Percentiles rank a stretch among this genome's conserved stretches.
Evolutionary conservation across 2,797 vertebrate genomes (phyloP).

Genomic region (Sebastes minor): DNA sequence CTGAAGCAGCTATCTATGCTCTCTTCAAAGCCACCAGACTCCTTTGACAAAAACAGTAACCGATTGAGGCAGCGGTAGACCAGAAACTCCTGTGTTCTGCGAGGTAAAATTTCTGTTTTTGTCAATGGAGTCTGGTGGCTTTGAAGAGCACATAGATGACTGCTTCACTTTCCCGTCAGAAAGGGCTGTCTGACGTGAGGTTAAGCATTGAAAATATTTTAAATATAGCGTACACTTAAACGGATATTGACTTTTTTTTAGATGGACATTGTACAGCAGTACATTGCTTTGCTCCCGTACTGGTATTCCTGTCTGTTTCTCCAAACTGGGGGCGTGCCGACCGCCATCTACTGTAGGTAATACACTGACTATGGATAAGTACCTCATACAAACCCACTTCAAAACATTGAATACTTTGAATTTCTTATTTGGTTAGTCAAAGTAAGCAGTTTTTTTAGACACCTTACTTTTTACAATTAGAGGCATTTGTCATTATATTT

Average conservation of each 20-base stretch:
- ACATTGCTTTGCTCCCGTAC: background rate
- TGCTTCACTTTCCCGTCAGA: too few relatives aligned
- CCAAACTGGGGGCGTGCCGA: background rate
- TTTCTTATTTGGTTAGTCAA: background rate
- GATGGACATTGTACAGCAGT: background rate
- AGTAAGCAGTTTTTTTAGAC: background rate
- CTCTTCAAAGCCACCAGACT: background rate
- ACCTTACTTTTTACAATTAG: background rate
- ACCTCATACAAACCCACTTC: background rate
- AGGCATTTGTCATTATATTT: background rate
- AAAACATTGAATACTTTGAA: background rate
- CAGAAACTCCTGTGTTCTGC: too few relatives aligned
- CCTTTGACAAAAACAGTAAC: background rate
- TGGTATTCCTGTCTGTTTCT: background rate
- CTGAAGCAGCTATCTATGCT: background rate
- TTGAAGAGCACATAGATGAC: too few relatives aligned
- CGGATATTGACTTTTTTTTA: too few relatives aligned
- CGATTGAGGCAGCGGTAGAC: too few relatives aligned
- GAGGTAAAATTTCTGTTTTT: too few relatives aligned
- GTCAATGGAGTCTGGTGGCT: too few relatives aligned
- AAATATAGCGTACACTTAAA: too few relatives aligned
- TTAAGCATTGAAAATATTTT: too few relatives aligned
- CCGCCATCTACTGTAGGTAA: background rate
- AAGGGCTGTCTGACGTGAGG: too few relatives aligned
- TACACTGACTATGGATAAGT: background rate